phyloP scores from a whole-genome alignment of 1,140 invertebrate species.

The Oppia nitens region DNA sequence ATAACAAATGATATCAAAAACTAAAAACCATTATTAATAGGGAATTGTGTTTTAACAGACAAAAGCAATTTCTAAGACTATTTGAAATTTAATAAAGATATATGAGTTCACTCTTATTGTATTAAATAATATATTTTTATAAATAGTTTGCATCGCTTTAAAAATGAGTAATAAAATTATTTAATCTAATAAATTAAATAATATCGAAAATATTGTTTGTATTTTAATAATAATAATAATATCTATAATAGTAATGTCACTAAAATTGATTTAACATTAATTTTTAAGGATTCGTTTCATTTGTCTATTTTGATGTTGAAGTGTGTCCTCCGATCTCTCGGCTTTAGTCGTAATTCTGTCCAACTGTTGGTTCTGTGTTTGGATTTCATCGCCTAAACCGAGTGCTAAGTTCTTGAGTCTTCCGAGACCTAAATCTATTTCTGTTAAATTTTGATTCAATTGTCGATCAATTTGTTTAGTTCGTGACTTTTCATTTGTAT shows the following conservation, averaged over 20 bases:
- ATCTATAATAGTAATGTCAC: too few species aligned
- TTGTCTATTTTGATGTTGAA: constrained; percentile 30
- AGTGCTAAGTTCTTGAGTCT: constrained; percentile 26
- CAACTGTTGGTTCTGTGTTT: constrained; percentile 29
- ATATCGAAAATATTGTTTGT: background rate
- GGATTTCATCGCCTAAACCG: constrained; percentile 28
- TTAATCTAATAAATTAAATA: too few species aligned
- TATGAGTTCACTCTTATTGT: too few species aligned
- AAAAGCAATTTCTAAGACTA: too few species aligned
- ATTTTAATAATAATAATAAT: background rate
- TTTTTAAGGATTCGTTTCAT: constrained; percentile 26
- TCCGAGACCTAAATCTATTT: constrained; percentile 25
- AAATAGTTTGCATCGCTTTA: too few species aligned
- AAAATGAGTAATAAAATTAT: too few species aligned
- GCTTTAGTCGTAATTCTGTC: constrained; percentile 29
- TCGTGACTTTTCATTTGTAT: background rate
- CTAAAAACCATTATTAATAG: too few species aligned
- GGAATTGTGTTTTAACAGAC: too few species aligned
- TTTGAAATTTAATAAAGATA: too few species aligned
- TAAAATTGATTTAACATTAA: background rate
- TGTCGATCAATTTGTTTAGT: constrained; percentile 8
- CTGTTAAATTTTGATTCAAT: constrained; percentile 20
- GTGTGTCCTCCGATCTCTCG: constrained; percentile 27
- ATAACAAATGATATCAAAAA: too few species aligned
- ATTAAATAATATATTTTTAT: too few species aligned